Conservation (phyloP, 2,113 vertebrate genomes). For the Oryzias curvinotus region DNA sequence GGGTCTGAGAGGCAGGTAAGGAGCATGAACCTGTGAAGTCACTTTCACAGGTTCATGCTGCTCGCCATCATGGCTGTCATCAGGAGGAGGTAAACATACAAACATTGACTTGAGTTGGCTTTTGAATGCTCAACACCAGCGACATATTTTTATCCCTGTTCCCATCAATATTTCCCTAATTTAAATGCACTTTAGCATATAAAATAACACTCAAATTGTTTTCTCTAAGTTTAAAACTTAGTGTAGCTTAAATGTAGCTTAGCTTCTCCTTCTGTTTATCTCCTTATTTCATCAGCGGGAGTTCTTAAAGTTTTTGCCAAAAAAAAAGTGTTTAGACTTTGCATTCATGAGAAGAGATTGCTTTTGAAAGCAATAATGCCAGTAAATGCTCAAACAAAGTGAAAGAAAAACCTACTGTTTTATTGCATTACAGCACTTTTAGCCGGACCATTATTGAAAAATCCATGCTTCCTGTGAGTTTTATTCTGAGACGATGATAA, state of each 20-base stretch:
- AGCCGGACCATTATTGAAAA: conserved; percentile 5
- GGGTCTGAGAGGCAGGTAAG: no score
- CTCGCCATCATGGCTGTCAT: background rate
- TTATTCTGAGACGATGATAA: background rate
- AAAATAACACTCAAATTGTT: no score
- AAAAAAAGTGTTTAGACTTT: background rate
- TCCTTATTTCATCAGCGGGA: no score
- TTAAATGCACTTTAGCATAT: no score
- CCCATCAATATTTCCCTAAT: no score
- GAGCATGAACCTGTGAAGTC: no score
- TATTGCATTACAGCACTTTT: conserved; percentile 5
- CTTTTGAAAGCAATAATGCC: conserved; percentile 1
- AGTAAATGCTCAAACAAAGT: background rate
- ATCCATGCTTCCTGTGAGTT: background rate
- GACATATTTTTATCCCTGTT: no score
- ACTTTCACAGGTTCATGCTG: background rate
- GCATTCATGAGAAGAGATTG: conserved; percentile 6
- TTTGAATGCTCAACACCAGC: no score
- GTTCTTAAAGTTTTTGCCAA: background rate
- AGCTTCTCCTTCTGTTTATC: no score
- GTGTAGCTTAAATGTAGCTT: no score
- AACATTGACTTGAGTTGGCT: background rate
- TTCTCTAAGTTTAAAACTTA: no score
- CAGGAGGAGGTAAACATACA: background rate
- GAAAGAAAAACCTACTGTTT: conserved; percentile 1